Base-by-base conservation (phyloP, 2,888 invertebrate genomes). In the Lingula anatina region DNA sequence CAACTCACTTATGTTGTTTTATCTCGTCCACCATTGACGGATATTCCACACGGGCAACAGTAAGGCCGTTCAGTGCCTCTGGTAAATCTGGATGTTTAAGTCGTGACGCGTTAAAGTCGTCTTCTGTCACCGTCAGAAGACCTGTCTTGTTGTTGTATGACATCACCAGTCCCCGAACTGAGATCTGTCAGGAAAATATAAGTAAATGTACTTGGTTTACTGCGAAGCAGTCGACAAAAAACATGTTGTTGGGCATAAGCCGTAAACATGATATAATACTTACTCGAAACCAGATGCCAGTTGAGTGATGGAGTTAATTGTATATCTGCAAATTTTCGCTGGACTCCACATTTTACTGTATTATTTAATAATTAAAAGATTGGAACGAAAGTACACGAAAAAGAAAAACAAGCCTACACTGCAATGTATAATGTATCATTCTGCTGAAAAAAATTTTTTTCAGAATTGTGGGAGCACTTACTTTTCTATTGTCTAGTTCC, bases 1-100 rank as follows among this genome's bases (percentile, higher is more conserved):
- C 2, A 27, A n/a, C 47, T 37, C 41, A 31, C 40, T 27, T 47
- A 41, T 44, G 44, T 31, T 44, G 31, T 21, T 44, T n/a, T 25
- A 44, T 44, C 23, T 44, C 20, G 2, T 44, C 31, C 28, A 42
- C 23, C 38, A 47, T 40, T 5, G 31, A 27, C 15, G 41, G 9
- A n/a, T 42, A 28, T 24, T 40, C 40, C 4, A 42, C 47, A 5
- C 47, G 18, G 24, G 26, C 47, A 3, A 47, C 41, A 5, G 36
- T 47, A n/a, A 2, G n/a, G 26, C 47, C 47, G 18, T 28, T 41
- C 3, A 47, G 24, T 18, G 28, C 18, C 12, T 24, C 47, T 3
- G 36, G 36, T 23, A 47, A 25, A 20, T 41, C 15, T 28, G 47
- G 41, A n/a, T 35, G 40, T 12, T 28, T 31, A 5, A 24, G 18